Evolutionary conservation across 2,888 invertebrate genomes (phyloP).

Genomic region (Melipona beecheii): DNA sequence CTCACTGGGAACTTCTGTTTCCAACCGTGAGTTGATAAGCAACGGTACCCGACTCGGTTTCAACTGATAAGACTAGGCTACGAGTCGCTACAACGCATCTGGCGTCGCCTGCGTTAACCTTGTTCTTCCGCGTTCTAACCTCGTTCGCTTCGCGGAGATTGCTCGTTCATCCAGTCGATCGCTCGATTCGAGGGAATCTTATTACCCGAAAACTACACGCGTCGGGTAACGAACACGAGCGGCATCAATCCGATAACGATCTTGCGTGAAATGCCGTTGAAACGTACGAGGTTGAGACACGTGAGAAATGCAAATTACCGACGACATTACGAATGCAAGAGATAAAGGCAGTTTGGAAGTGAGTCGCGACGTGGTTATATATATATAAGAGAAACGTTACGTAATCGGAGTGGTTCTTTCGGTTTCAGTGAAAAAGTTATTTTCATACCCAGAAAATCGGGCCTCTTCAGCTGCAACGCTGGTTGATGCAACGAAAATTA

Average conservation of each 20-base stretch:
- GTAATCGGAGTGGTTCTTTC: background rate
- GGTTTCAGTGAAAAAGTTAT: background rate
- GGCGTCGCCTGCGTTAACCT: constrained; percentile 27
- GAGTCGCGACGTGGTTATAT: background rate
- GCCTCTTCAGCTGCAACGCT: too few species aligned
- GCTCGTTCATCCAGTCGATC: background rate
- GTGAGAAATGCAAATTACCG: background rate
- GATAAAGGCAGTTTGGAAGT: background rate
- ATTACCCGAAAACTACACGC: background rate
- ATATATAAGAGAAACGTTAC: background rate
- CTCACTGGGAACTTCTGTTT: constrained; percentile 29
- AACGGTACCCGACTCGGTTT: constrained; percentile 34
- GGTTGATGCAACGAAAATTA: too few species aligned
- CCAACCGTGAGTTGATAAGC: constrained; percentile 52
- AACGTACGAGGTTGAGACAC: background rate
- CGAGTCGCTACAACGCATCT: constrained; percentile 6
- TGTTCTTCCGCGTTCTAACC: constrained; percentile 17
- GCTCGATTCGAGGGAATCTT: constrained; percentile 11
- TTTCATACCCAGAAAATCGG: too few species aligned
- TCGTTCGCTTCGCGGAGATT: constrained; percentile 6
- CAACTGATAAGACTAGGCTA: constrained; percentile 51
- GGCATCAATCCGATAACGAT: background rate
- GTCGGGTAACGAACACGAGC: background rate
- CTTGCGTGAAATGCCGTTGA: background rate
- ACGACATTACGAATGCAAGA: background rate